Conservation (phyloP, 2,113 vertebrate genomes). For the Rattus rattus region DNA sequence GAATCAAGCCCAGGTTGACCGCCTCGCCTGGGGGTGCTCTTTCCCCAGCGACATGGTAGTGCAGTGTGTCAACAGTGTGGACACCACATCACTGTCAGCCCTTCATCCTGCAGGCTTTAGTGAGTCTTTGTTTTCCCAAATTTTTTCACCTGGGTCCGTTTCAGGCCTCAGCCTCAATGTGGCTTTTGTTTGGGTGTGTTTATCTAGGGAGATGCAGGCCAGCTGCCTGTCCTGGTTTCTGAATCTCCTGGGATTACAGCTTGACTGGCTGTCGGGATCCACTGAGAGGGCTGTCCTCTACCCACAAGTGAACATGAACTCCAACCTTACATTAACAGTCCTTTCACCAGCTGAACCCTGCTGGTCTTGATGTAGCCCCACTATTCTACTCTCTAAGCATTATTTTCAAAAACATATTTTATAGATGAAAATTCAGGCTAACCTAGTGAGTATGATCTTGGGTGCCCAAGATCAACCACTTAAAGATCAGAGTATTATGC, state of each 20-base stretch:
- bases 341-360: neutral
- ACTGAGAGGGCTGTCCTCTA: neutral
- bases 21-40: neutral
- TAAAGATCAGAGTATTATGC: constrained; percentile 80
- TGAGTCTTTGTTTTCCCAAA: neutral
- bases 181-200: neutral
- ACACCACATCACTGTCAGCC: neutral
- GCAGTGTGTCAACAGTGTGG: neutral
- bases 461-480: constrained; percentile 70
- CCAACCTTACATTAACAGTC: neutral
- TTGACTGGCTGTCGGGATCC: neutral
- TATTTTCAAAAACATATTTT: constrained; percentile 74
- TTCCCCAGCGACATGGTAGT: neutral
- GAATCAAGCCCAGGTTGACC: neutral
- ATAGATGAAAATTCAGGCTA: constrained; percentile 76
- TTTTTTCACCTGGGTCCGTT: neutral
- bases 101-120: neutral
- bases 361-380: neutral
- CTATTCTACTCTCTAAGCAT: constrained; percentile 50
- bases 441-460: constrained; percentile 70
- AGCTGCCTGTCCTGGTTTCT: neutral
- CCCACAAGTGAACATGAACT: neutral
- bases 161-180: neutral
- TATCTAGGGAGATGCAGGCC: neutral
- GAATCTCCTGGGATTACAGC: neutral